Conservation (phyloP, 2,888 invertebrate genomes). For the Eupithecia subfuscata region DNA sequence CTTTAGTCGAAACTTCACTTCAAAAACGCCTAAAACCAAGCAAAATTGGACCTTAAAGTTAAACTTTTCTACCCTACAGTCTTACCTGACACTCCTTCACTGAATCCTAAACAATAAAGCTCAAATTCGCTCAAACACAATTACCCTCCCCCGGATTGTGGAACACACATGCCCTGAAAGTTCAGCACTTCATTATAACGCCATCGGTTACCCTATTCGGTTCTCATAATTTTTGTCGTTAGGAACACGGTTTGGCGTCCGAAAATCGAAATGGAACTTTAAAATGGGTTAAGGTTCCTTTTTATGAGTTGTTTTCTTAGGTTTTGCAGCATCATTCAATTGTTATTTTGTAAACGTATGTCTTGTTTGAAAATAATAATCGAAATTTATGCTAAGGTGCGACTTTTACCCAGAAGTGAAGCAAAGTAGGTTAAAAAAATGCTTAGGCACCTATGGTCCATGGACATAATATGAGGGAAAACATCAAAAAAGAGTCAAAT, state of each 20-base stretch:
- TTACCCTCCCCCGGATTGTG: conserved; percentile 52
- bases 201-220: conserved; percentile 69
- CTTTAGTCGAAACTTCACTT: neutral
- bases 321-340: neutral
- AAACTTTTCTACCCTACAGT: neutral
- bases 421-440: neutral
- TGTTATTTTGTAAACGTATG: neutral
- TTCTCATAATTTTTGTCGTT: conserved; percentile 64
- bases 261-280: conserved; percentile 8
- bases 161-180: conserved; percentile 75
- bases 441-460: no score
- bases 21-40: neutral
- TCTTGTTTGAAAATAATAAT: neutral
- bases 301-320: neutral
- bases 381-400: neutral
- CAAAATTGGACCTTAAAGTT: neutral
- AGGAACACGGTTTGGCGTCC: conserved; percentile 29
- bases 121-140: conserved; percentile 46
- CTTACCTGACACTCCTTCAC: neutral
- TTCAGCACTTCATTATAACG: conserved; percentile 77
- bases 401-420: neutral
- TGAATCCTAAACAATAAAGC: conserved; percentile 1
- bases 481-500: no score
- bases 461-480: no score
- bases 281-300: neutral